phyloP scores from a whole-genome alignment of 1,140 invertebrate species.

The Drosophila nigromelanica region DNA sequence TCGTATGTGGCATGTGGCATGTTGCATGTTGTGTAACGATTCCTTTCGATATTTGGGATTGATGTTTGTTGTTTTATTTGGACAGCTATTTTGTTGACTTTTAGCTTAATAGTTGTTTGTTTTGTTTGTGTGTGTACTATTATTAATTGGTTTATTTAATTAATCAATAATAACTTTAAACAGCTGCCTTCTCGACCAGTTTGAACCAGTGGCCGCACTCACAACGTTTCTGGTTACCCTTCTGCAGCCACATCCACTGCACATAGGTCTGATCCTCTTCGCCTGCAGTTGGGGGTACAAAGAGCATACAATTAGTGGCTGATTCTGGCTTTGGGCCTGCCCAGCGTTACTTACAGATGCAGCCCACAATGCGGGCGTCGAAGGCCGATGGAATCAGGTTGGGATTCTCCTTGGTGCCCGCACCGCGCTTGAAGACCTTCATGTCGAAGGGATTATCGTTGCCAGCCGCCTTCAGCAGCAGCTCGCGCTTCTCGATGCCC shows the following conservation, averaged over 20 bases:
- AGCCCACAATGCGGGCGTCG: conserved; percentile 95
- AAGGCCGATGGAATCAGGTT: conserved; percentile 95
- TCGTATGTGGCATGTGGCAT: conserved; percentile 9
- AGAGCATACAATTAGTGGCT: no score
- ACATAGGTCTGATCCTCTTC: conserved; percentile 95
- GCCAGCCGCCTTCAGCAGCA: conserved; percentile 92
- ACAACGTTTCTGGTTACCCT: conserved; percentile 94
- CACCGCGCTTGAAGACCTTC: conserved; percentile 90
- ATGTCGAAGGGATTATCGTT: conserved; percentile 96
- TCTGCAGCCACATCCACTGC: conserved; percentile 97
- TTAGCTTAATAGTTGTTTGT: conserved; percentile 68
- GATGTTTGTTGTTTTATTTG: conserved; percentile 74
- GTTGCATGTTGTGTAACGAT: conserved; percentile 15
- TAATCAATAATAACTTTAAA: conserved; percentile 85
- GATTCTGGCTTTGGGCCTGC: no score
- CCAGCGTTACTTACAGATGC: conserved; percentile 89
- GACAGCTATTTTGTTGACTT: conserved; percentile 72
- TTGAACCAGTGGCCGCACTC: conserved; percentile 99
- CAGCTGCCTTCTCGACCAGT: conserved; percentile 89
- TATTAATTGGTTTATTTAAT: conserved; percentile 80
- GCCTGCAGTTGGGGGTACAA: conserved; percentile 78
- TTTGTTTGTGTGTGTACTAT: conserved; percentile 50
- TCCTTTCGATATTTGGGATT: conserved; percentile 44
- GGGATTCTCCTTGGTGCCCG: conserved; percentile 93
- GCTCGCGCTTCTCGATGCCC: conserved; percentile 95